Percentiles rank a stretch among this genome's conserved stretches.
These are phyloP conservation scores for Drosophila sechellia DNA, from an alignment of 1,140 invertebrate genomes.

Conservation along the genomic window DNA sequence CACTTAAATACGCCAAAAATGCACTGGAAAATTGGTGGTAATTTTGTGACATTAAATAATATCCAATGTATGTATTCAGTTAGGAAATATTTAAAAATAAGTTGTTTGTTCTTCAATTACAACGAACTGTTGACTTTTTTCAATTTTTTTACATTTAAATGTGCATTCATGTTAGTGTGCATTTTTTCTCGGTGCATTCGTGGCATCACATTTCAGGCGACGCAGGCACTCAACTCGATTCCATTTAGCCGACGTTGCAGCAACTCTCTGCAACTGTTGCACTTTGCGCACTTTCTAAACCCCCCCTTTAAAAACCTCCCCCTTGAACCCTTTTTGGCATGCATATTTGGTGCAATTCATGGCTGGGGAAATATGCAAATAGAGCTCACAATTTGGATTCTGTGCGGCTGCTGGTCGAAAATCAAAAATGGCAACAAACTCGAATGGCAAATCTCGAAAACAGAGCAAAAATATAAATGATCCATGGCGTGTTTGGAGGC, in stretches of 20 bases:
- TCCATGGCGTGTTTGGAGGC: slow-evolving; percentile 8
- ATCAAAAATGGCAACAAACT: slow-evolving; percentile 22
- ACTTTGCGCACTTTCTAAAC: slow-evolving; percentile 25
- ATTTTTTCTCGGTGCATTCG: not conserved
- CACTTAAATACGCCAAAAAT: not conserved
- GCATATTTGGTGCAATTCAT: not conserved
- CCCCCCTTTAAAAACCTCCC: not conserved
- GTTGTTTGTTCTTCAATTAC: too few species aligned
- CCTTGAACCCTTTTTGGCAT: not conserved
- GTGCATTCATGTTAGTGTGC: too few species aligned
- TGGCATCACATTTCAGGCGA: not conserved
- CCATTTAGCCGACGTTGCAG: slow-evolving; percentile 23
- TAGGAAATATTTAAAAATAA: too few species aligned
- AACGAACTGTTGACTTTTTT: too few species aligned
- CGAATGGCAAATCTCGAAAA: slow-evolving; percentile 8
- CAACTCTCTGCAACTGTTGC: slow-evolving; percentile 52
- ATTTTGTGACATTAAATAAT: too few species aligned
- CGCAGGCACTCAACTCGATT: slow-evolving; percentile 42
- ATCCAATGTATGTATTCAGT: too few species aligned
- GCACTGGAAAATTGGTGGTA: not conserved
- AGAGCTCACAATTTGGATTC: not conserved
- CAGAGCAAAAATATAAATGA: slow-evolving; percentile 3
- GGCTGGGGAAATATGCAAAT: slow-evolving; percentile 13
- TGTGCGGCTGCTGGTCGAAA: slow-evolving; percentile 10
- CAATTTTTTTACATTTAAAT: too few species aligned